These are phyloP conservation scores for Stichodactyla helianthus DNA, from an alignment of 64 coral and sea anemone species.

Conservation along the genomic window DNA sequence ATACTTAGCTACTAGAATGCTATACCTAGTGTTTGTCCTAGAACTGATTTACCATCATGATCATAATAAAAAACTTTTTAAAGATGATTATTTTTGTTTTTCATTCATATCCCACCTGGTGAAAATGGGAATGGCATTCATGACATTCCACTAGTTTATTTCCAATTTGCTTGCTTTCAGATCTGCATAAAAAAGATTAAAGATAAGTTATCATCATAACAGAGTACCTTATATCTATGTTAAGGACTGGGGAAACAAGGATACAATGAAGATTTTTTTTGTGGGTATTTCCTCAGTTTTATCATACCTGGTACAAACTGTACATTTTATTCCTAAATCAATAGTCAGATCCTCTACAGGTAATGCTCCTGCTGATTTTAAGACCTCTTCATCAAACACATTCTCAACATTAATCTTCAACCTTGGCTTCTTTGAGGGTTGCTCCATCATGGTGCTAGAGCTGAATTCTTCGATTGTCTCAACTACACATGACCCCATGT, in stretches of 20 bases:
- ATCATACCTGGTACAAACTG: constrained; percentile 74
- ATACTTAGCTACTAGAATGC: too few species aligned
- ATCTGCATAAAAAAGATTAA: constrained; percentile 22
- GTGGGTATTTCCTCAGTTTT: background rate
- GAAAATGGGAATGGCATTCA: constrained; percentile 91
- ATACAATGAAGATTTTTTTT: background rate
- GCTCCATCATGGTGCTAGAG: constrained; percentile 74
- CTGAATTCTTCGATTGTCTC: constrained; percentile 74
- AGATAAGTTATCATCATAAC: too few species aligned
- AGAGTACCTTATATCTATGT: too few species aligned
- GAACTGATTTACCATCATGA: too few species aligned
- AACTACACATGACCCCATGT: constrained; percentile 42
- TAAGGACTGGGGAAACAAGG: too few species aligned
- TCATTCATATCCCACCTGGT: constrained; percentile 53
- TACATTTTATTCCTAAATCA: constrained; percentile 77
- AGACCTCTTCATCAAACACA: constrained; percentile 65
- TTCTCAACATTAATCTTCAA: constrained; percentile 67
- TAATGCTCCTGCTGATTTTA: constrained; percentile 47
- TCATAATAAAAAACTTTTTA: too few species aligned
- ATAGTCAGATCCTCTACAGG: constrained; percentile 80
- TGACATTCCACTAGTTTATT: constrained; percentile 97
- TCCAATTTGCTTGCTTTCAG: constrained; percentile 67
- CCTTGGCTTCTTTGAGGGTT: constrained; percentile 63
- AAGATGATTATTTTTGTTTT: too few species aligned
- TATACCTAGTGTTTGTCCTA: too few species aligned